Evolutionary conservation across 2,113 vertebrate species (phyloP).

Genomic region (Cromileptes altivelis): DNA sequence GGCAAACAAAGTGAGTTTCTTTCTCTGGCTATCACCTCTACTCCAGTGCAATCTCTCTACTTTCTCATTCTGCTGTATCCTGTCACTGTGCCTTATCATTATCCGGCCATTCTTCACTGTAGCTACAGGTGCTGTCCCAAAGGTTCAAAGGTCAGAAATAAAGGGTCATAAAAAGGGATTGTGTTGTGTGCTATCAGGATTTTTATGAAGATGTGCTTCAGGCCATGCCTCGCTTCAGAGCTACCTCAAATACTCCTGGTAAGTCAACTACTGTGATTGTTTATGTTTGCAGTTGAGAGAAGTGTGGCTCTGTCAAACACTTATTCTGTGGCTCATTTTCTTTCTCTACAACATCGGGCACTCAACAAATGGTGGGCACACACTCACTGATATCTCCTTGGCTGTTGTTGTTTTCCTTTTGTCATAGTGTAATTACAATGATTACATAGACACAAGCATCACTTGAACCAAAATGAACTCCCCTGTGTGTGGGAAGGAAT

Average conservation of each 20-base stretch:
- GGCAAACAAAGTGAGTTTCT: background rate
- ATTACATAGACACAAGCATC: conserved; percentile 29
- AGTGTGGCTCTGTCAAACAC: background rate
- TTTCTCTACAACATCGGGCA: background rate
- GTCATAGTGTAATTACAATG: conserved; percentile 23
- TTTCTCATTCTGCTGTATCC: background rate
- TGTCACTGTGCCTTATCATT: background rate
- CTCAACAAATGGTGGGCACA: background rate
- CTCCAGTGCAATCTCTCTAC: background rate
- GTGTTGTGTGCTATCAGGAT: background rate
- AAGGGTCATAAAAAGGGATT: conserved; percentile 36
- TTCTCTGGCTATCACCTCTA: background rate
- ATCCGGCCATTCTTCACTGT: background rate
- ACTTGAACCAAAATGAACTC: conserved; percentile 16
- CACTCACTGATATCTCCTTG: background rate
- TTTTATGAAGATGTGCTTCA: conserved; percentile 16
- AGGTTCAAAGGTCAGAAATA: conserved; percentile 47
- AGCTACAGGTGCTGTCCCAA: background rate
- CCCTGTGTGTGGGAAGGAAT: conserved; percentile 34
- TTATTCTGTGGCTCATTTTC: background rate
- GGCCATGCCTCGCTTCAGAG: background rate
- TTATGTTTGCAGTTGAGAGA: conserved; percentile 22
- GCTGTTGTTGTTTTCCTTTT: conserved; percentile 11
- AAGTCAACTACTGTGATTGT: conserved; percentile 10
- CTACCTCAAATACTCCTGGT: background rate